Evolutionary conservation across 1,140 invertebrate species (phyloP).

Genomic region (Temnothorax curvispinosus): DNA sequence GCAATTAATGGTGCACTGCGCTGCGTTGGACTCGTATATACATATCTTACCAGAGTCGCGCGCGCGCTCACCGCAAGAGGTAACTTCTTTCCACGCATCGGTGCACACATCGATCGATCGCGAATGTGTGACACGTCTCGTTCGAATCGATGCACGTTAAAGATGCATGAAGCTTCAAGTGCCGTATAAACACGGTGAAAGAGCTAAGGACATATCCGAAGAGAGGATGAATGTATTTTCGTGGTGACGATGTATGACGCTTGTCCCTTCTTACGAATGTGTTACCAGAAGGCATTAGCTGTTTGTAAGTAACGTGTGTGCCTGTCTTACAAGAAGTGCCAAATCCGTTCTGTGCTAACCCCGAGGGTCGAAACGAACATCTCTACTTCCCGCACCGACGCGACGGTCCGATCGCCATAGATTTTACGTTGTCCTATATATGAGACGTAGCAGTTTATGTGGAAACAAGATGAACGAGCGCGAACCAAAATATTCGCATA

Average conservation of each 20-base stretch:
- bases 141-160: slow-evolving; percentile 37
- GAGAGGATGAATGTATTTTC: slow-evolving; percentile 2
- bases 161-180: slow-evolving; percentile 13
- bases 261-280: neutral
- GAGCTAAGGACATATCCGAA: neutral
- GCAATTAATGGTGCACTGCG: neutral
- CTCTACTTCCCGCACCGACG: slow-evolving; percentile 21
- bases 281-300: slow-evolving; percentile 9
- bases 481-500: neutral
- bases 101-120: slow-evolving; percentile 25
- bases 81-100: slow-evolving; percentile 10
- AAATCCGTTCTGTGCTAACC: slow-evolving; percentile 37
- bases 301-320: slow-evolving; percentile 35
- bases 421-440: neutral
- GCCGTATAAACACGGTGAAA: neutral
- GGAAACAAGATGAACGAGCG: neutral
- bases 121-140: slow-evolving; percentile 9
- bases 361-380: neutral
- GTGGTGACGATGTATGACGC: neutral
- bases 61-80: neutral
- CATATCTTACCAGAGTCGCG: neutral
- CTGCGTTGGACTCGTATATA: neutral
- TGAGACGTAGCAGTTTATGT: neutral
- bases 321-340: slow-evolving; percentile 49
- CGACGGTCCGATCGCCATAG: neutral